Percentiles rank a stretch among this genome's conserved stretches.
These are phyloP conservation scores for Eulemur rufifrons DNA, from an alignment of 2,113 vertebrate species.

Conservation along the genomic window DNA sequence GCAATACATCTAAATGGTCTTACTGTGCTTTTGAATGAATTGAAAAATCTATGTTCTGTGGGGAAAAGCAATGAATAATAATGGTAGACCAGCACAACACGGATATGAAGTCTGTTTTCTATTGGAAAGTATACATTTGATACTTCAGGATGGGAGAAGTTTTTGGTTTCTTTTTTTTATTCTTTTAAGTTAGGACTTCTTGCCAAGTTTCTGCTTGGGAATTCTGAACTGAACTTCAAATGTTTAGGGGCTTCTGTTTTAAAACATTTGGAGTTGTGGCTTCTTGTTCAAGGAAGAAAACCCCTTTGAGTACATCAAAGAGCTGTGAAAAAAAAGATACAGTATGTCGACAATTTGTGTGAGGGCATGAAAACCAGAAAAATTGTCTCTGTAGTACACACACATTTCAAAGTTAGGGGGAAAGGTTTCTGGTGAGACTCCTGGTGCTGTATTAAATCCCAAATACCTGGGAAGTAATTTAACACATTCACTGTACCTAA, in stretches of 20 bases:
- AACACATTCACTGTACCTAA: conserved; percentile 41
- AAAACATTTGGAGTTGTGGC: conserved; percentile 75
- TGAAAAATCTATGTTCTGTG: not conserved
- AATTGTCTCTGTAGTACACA: conserved; percentile 50
- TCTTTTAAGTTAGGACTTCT: conserved; percentile 53
- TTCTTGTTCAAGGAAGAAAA: conserved; percentile 74
- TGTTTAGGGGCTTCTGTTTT: conserved; percentile 74
- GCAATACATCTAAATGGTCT: not conserved
- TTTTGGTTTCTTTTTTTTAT: not conserved
- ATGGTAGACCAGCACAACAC: not conserved
- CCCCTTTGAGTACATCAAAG: conserved; percentile 75
- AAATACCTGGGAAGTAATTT: conserved; percentile 57
- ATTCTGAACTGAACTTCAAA: conserved; percentile 75
- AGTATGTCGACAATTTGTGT: conserved; percentile 72
- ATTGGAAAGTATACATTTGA: conserved; percentile 62
- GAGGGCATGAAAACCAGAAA: conserved; percentile 70
- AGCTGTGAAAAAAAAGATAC: conserved; percentile 62
- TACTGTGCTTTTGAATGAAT: conserved; percentile 17
- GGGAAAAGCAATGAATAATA: conserved; percentile 2
- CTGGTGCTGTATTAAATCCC: conserved; percentile 27
- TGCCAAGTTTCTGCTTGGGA: conserved; percentile 76
- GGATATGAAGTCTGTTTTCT: conserved; percentile 67
- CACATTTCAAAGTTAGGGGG: conserved; percentile 58
- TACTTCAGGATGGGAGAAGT: conserved; percentile 50
- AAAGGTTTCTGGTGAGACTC: not conserved